Evolutionary conservation across 2,888 invertebrate genomes (phyloP), one percentile per base, ranked within the genome.

Genomic region (Agrochola litura): DNA sequence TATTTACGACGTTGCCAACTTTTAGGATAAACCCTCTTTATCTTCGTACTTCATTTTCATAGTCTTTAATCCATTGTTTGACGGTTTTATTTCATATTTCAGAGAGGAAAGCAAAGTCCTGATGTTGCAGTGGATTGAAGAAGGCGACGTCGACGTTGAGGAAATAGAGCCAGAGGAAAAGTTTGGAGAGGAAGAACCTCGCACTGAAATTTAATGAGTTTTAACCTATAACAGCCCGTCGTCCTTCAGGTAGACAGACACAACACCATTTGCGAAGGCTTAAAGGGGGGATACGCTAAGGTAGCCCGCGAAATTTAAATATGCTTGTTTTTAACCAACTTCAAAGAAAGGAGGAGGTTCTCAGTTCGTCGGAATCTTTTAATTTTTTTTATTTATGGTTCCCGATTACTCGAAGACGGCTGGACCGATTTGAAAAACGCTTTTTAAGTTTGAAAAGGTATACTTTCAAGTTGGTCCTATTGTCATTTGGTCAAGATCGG

Each of bases 71-170:
- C 52, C 22, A 6, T 81, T 52, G 30, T 30, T 10, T 37, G n/a
- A 61, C 10, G 9, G 19, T 30, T 46, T 30, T 30, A 30, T 10
- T 82, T 68, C 41, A 49, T 37, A 77, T 89, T 87, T 70, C 87
- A 96, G 96, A 78, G 69, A 82, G 43, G 96, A 96, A 89, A 95
- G 96, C 46, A 94, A 94, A 66, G 92, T 93, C 1, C 85, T 96
- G 49, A 93, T 95, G 91, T 88, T 85, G 74, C 93, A 93, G 76
- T 95, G 95, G 95, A 67, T 94, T 4, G 95, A 96, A 88, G 96
- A 95, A 79, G 95, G 95, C 1, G 95, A 96, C 61, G 93, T 93
- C 56, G 94, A 94, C 14, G 93, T 93, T 61, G 94, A 95, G 68
- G 94, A 94, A 75, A 92, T 92, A 22, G 91, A 90, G 46, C 92